Conservation (phyloP, 2,888 invertebrate genomes). For the Monopis laevigella region DNA sequence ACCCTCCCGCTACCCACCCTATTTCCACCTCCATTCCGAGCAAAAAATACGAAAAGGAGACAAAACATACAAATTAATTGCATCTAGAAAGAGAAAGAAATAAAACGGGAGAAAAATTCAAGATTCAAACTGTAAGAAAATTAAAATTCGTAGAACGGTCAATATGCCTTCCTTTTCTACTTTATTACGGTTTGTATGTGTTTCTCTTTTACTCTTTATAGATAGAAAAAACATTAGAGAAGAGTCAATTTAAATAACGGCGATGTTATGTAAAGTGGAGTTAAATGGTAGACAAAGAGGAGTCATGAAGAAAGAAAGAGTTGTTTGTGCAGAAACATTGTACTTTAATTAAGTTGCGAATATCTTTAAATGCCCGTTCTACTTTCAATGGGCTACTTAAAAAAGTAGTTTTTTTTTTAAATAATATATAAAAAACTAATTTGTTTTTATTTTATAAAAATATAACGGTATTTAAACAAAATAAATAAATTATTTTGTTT, state of each 20-base stretch:
- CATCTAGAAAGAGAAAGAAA: slow-evolving; percentile 30
- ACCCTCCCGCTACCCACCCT: slow-evolving; percentile 25
- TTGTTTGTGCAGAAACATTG: too few relatives aligned
- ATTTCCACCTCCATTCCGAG: slow-evolving; percentile 16
- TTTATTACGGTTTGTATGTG: slow-evolving; percentile 21
- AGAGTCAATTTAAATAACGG: slow-evolving; percentile 26
- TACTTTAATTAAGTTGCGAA: too few relatives aligned
- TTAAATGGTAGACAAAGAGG: slow-evolving; percentile 18
- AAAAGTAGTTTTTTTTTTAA: too few relatives aligned
- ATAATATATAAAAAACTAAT: too few relatives aligned
- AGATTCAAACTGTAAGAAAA: slow-evolving; percentile 68
- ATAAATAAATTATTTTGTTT: too few relatives aligned
- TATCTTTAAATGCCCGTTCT: too few relatives aligned
- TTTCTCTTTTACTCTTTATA: slow-evolving; percentile 20
- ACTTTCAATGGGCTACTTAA: too few relatives aligned
- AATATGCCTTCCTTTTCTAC: slow-evolving; percentile 27
- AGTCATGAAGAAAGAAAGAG: too few relatives aligned
- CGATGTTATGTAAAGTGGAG: slow-evolving; percentile 48
- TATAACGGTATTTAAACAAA: too few relatives aligned
- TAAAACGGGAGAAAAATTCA: slow-evolving; percentile 52
- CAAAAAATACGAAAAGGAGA: slow-evolving; percentile 43
- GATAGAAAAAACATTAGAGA: slow-evolving; percentile 50
- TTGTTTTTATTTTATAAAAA: too few relatives aligned
- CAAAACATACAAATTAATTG: slow-evolving; percentile 17
- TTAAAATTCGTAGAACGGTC: slow-evolving; percentile 55